Evolutionary conservation across 2,797 vertebrate species (phyloP), one percentile per base, ranked within the genome.

Genomic region (Lophotriccus pileatus): DNA sequence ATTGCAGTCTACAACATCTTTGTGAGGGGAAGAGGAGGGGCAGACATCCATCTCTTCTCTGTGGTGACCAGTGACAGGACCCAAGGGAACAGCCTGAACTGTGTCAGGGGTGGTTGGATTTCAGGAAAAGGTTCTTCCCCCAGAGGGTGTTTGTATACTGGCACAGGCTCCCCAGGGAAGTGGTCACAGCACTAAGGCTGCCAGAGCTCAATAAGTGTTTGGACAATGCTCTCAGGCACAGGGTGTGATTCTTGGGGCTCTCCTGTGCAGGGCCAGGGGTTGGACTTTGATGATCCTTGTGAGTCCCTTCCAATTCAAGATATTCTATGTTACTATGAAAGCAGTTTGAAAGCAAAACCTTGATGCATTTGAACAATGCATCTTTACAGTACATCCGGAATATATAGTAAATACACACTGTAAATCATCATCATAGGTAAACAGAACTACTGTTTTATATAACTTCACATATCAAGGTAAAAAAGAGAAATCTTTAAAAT

Each of bases 21-120:
- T 1, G 0, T 39, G 50, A 58, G 17, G 4, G 13, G 2, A 56
- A 12, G 23, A 49, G 49, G 32, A n/a, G 2, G n/a, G 10, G 5
- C 37, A 50, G 56, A 2, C 14, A 32, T 14, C 46, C 37, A 64
- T 64, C 7, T 30, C 28, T 55, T 17, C 47, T n/a, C 36, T 70
- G 7, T 44, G 5, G 2, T 77, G 37, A 34, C 7, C 12, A 44
- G 28, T 30, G 49, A 34, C 21, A 50, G 21, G 21, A 64, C 14
- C 0, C 2, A 2, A 39, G n/a, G 28, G 20, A 70, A 50, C 30
- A 20, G 16, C 56, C 43, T 70, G n/a, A 50, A 39, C 7, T 76
- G 7, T 36, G n/a, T 37, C 20, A 18, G 10, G 18, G 55, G 20
- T 44, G 28, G 28, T 44, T 58, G 37, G 39, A 16, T 70, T 11